Evolutionary conservation across 1,140 invertebrate genomes (phyloP), one percentile per base, ranked within the genome.

Genomic region (Drosophila asahinai): DNA sequence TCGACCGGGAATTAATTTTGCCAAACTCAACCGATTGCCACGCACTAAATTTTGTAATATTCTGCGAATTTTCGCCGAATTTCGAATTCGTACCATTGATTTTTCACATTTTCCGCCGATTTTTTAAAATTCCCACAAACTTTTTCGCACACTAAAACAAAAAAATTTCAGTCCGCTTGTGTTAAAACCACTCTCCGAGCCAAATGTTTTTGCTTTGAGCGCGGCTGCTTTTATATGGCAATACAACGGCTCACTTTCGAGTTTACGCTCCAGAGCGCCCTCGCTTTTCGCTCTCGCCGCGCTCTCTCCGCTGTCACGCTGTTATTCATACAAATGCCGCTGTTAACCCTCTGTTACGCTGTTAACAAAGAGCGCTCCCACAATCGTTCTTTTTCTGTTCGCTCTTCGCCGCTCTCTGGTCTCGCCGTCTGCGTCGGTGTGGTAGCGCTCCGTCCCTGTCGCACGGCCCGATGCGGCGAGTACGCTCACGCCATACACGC

Each of bases 111-210:
- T 92, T 91, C 80, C 73, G 61, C 58, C 71, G 54, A 92, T 87
- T 91, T 87, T 81, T 75, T 12, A 81, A 38, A 90, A 92, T 81
- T 92, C 83, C 76, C 81, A 80, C 48, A 92, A 92, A 90, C 81
- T 86, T 92, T 92, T 86, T 92, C 73, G 91, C 91, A 92, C 83
- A 92, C 81, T 92, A 90, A 91, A 92, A 92, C 84, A 90, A 92
- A 92, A 92, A 86, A 78, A 77, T 77, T 92, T 87, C 78, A 84
- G 78, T 92, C 84, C 91, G 87, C 86, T 92, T 92, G 80, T 92
- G 84, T 89, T 91, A 36, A 36, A 65, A 65, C 43, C 52, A 52
- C 55, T 65, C 52, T 57, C 77, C 68, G 19, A 45, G 42, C 58
- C 58, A 47, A 61, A 61, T 61, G 58, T 60, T 60, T 60, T 60